Conservation (phyloP, 2,888 invertebrate species). For the Heliconius cydno region DNA sequence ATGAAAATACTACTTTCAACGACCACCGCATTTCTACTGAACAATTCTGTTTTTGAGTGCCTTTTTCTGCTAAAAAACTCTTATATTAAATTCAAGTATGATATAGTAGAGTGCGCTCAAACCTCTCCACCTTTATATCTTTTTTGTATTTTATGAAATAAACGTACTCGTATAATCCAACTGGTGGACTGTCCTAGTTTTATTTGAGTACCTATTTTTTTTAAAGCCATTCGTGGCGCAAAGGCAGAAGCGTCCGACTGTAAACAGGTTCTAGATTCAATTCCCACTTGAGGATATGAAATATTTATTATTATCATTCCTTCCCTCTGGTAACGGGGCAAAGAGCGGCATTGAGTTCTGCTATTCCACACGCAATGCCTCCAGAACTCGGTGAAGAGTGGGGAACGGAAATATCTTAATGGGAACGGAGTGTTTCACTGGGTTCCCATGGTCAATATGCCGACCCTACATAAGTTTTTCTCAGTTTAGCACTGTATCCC, state of each 20-base stretch:
- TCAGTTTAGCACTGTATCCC: background rate
- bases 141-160: background rate
- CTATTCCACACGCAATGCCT: too few relatives aligned
- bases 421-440: background rate
- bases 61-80: slow-evolving; percentile 13
- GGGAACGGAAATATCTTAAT: background rate
- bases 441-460: too few relatives aligned
- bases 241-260: background rate
- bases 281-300: background rate
- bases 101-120: slow-evolving; percentile 9
- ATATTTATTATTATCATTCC: background rate
- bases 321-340: background rate
- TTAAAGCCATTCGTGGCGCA: background rate
- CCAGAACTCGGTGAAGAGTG: background rate
- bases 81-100: slow-evolving; percentile 20
- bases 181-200: background rate
- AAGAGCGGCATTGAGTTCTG: too few relatives aligned
- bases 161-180: background rate
- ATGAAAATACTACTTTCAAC: slow-evolving; percentile 18
- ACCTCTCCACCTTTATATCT: background rate
- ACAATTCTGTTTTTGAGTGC: slow-evolving; percentile 12
- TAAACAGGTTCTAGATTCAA: background rate
- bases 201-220: background rate
- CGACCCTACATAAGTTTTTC: background rate
- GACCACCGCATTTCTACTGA: slow-evolving; percentile 8